Evolutionary conservation across 2,113 vertebrate species (phyloP), one percentile per base, ranked within the genome.

Genomic region (Cyanoramphus novaezelandiae): DNA sequence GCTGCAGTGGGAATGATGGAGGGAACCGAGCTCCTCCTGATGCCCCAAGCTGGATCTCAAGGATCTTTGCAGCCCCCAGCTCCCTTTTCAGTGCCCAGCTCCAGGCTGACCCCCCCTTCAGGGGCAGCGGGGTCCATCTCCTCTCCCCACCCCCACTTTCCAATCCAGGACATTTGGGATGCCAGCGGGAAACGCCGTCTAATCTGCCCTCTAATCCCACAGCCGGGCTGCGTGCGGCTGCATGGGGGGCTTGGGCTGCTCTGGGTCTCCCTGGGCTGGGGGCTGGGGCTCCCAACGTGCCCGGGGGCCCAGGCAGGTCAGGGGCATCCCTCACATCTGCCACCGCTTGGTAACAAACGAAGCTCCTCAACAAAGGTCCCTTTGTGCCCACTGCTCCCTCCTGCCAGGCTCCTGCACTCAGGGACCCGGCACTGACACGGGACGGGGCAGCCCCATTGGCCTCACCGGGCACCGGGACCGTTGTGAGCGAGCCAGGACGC

Each of bases 201-300:
- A 97, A 97, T 97, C 96, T 97, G 93, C 75, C 75, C 88, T 97
- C 90, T 97, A 97, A 96, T 97, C 96, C 93, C 21, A 1, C 90
- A 47, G 96, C 65, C 93, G 50, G 90, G 93, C 25, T 0, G 20
- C 1, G 3, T 3, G 21, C 4, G 13, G 77, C 79, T 17, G 75
- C 81, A 11, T 17, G 50, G 94, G 95, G 95, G 80, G 77, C 65
- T 71, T 65, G 86, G 91, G 91, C 89, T 4, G 23, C 75, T 7
- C 47, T 8, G 25, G 80, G 88, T 17, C 63, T 85, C 62, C 65
- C 49, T 3, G 70, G 67, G 76, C 82, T 68, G 92, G 93, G 96
- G 94, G 76, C 91, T 90, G 91, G 37, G 68, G 81, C 69, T 92
- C 57, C 4, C 6, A 23, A 8, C 3, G 1, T 4, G 2, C 20